Conservation (phyloP, 2,888 invertebrate species). For the Tyria jacobaeae region DNA sequence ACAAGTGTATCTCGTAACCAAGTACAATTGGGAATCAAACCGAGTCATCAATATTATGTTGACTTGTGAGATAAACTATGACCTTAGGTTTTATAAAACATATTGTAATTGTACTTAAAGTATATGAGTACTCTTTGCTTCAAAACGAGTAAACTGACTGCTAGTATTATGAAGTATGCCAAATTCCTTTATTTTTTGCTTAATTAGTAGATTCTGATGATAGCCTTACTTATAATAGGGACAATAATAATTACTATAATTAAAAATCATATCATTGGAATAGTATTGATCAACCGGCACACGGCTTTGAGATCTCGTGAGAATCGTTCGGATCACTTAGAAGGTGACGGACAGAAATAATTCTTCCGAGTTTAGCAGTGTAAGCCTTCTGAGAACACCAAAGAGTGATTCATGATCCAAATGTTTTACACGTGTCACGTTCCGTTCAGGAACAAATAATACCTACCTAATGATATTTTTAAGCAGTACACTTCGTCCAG, state of each 20-base stretch:
- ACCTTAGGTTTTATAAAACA: constrained; percentile 1
- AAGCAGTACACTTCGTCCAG: neutral
- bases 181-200: neutral
- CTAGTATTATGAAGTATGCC: neutral
- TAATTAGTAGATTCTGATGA: too few species aligned
- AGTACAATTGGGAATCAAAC: neutral
- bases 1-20: neutral
- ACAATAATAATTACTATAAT: neutral
- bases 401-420: neutral
- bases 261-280: neutral
- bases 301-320: too few species aligned
- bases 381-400: neutral
- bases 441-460: neutral
- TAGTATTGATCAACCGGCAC: neutral
- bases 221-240: neutral
- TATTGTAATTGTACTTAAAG: neutral
- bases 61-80: constrained; percentile 12
- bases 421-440: neutral
- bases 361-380: too few species aligned
- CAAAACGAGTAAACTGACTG: neutral
- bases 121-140: neutral
- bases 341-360: too few species aligned
- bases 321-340: too few species aligned
- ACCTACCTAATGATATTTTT: too few species aligned
- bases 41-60: neutral